A percentile compares a stretch with the other conserved stretches of the same genome.
These are phyloP conservation scores for Marcusenius ussheri DNA, from an alignment of 2,113 vertebrate species.

Conservation along the genomic window DNA sequence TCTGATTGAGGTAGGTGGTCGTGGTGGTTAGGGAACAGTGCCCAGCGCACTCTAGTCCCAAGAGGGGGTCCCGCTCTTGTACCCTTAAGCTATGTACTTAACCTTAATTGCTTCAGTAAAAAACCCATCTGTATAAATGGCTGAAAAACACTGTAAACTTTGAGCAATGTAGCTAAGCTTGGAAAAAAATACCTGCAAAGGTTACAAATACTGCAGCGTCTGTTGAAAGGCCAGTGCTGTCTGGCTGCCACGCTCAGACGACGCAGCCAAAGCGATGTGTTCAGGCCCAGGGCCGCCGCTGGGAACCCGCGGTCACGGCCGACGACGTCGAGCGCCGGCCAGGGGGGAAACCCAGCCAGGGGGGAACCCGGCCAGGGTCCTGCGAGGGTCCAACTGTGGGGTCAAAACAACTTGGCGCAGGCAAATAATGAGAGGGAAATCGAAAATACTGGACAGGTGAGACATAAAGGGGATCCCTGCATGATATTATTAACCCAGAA, in stretches of 20 bases:
- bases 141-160: neutral
- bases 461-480: constrained; percentile 40
- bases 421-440: neutral
- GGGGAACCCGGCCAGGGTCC: neutral
- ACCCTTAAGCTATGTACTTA: neutral
- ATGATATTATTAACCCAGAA: constrained; percentile 48
- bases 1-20: neutral
- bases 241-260: neutral
- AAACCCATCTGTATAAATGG: constrained; percentile 7
- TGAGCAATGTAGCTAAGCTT: neutral
- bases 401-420: neutral
- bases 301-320: too few relatives aligned
- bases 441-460: neutral
- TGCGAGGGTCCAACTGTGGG: neutral
- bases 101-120: neutral
- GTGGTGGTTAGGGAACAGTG: neutral
- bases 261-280: neutral
- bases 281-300: neutral
- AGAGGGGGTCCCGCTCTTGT: neutral
- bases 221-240: neutral
- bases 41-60: neutral
- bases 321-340: neutral
- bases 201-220: neutral
- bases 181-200: neutral
- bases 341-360: neutral